Conservation (phyloP, 2,797 vertebrate species). For the Sternotherus odoratus region DNA sequence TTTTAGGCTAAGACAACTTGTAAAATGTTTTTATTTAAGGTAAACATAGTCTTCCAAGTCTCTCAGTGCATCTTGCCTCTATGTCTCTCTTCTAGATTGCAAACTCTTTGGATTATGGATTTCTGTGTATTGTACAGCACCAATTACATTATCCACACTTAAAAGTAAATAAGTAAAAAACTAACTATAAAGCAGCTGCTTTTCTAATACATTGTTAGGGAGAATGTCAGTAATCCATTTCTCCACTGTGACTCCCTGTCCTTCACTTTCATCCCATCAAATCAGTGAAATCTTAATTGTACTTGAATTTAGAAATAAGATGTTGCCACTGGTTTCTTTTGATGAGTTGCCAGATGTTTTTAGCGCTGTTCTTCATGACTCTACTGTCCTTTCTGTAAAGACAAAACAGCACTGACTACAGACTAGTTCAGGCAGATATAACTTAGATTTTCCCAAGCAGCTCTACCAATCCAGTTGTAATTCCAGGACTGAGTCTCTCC, state of each 20-base stretch:
- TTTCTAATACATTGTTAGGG: not conserved
- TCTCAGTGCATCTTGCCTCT: not conserved
- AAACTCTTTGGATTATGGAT: not conserved
- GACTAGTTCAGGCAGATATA: not conserved
- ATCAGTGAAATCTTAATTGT: not conserved
- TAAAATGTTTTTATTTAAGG: not conserved
- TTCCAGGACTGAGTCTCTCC: not conserved
- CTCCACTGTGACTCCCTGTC: not conserved
- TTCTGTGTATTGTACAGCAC: no score
- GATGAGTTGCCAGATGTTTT: not conserved
- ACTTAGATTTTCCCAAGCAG: rapidly evolving
- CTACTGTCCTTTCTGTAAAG: not conserved
- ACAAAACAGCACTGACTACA: not conserved
- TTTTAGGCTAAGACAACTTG: not conserved
- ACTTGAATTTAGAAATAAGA: not conserved
- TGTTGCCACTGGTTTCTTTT: not conserved
- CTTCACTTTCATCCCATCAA: no score
- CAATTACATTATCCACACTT: not conserved
- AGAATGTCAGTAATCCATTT: not conserved
- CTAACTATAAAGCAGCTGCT: not conserved
- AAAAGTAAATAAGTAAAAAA: not conserved
- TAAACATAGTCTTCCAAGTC: not conserved
- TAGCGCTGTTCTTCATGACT: not conserved
- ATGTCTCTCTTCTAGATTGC: not conserved
- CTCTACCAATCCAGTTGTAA: not conserved